Evolutionary conservation across 2,888 invertebrate genomes (phyloP), one percentile per base, ranked within the genome.

Genomic region (Chaitophorus viminalis): DNA sequence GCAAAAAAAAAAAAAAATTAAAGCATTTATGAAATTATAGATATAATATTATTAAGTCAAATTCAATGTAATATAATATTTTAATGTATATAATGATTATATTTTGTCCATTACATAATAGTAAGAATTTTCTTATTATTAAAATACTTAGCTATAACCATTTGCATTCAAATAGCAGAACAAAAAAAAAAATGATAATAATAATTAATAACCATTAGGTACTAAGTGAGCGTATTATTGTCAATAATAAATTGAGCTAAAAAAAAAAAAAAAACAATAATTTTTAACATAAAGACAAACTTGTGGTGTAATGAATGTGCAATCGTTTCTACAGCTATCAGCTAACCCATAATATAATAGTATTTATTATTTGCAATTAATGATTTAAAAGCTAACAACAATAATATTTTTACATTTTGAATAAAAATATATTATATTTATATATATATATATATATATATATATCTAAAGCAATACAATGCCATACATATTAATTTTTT

Each of bases 171-270:
- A 75, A 25, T 65, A 65, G n/a, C 25, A 68, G 46, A 84, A 84
- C 76, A 75, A 83, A 39, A 84, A 84, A 68, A 84, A 77, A 9
- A 46, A 46, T 46, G 14, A 46, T 72, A 72, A 60, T 68, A 68
- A 76, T 46, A 46, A 46, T 46, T 33, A 72, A 60, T 68, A 76
- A 76, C 46, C 46, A 74, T 79, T 81, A 87, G 39, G 33, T 74
- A 87, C 87, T 87, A 87, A 87, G 72, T 87, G 87, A 87, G 87
- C 87, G 14, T 74, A 87, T 81, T 87, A 87, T 81, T 87, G 87
- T 87, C 87, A 81, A 87, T 78, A 78, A 86, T 87, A 81, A 79
- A 81, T 87, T 87, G 87, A 87, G 87, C 87, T 87, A 87, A 87
- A 36, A 54, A 74, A 87, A 87, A 81, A 87, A 87, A 36, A 54